Conservation (phyloP, 2,888 invertebrate genomes). For the Agrilus mali region DNA sequence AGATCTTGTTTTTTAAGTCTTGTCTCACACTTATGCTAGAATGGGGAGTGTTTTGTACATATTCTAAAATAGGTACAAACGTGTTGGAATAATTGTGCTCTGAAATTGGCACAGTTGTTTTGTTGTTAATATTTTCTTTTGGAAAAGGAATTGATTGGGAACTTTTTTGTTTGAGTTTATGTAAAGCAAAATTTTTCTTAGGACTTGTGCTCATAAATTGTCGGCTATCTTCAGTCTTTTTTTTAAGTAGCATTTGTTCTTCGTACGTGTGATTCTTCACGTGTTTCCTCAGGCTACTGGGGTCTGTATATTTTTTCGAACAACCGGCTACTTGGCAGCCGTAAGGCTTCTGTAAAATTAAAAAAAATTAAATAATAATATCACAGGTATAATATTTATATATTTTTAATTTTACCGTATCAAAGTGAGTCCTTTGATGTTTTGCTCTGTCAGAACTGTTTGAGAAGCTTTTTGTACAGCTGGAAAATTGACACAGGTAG, state of each 20-base stretch:
- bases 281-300: slow-evolving; percentile 84
- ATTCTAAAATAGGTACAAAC: slow-evolving; percentile 6
- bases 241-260: slow-evolving; percentile 31
- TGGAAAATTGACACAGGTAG: slow-evolving; percentile 84
- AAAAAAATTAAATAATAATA: background rate
- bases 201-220: background rate
- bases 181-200: background rate
- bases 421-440: slow-evolving; percentile 96
- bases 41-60: slow-evolving; percentile 1
- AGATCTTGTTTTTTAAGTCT: slow-evolving; percentile 33
- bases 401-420: slow-evolving; percentile 83
- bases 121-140: slow-evolving; percentile 1
- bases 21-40: slow-evolving; percentile 21
- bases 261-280: slow-evolving; percentile 63
- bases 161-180: slow-evolving; percentile 3
- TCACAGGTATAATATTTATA: no score
- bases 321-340: slow-evolving; percentile 81
- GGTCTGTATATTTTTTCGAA: slow-evolving; percentile 86
- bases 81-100: slow-evolving; percentile 18
- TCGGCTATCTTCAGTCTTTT: slow-evolving; percentile 14
- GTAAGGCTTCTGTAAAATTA: slow-evolving; percentile 70
- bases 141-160: slow-evolving; percentile 5
- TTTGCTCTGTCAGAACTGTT: slow-evolving; percentile 98
- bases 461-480: slow-evolving; percentile 92
- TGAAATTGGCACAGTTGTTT: slow-evolving; percentile 4